These are phyloP conservation scores for Azorinus chamasolen DNA, from an alignment of 2,888 invertebrate genomes.

Conservation along the genomic window DNA sequence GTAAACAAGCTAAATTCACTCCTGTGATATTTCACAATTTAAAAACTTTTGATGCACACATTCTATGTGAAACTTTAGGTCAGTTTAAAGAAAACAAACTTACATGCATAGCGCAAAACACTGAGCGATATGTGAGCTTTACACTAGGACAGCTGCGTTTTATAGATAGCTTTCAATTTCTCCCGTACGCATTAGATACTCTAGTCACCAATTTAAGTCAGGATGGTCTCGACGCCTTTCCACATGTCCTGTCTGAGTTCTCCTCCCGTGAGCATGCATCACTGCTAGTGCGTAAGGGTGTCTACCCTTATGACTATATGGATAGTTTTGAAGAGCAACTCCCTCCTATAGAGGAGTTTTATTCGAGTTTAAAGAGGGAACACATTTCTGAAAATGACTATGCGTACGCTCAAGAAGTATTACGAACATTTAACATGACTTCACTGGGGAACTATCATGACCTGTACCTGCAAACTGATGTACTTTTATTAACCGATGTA, in stretches of 20 bases:
- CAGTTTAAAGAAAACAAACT: conserved; percentile 7
- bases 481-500: conserved; percentile 32
- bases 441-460: conserved; percentile 41
- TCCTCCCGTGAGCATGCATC: not conserved
- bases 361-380: conserved; percentile 21
- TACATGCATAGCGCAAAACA: conserved; percentile 18
- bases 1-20: conserved; percentile 16
- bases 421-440: conserved; percentile 19
- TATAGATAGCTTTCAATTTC: conserved; percentile 45
- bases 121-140: conserved; percentile 48
- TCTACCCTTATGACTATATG: conserved; percentile 39
- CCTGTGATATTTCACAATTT: conserved; percentile 31
- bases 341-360: conserved; percentile 23
- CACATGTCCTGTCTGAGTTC: conserved; percentile 11
- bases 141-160: conserved; percentile 26
- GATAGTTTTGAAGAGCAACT: conserved; percentile 8
- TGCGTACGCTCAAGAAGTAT: conserved; percentile 28
- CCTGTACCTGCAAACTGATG: conserved; percentile 39
- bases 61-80: conserved; percentile 24
- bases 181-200: conserved; percentile 25
- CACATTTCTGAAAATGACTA: conserved; percentile 36
- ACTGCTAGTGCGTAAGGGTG: conserved; percentile 35
- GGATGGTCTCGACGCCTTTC: conserved; percentile 2
- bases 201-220: conserved; percentile 28
- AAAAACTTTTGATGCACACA: conserved; percentile 40